Base-by-base conservation (phyloP, 2,888 invertebrate genomes). In the Chrysolina haemoptera region DNA sequence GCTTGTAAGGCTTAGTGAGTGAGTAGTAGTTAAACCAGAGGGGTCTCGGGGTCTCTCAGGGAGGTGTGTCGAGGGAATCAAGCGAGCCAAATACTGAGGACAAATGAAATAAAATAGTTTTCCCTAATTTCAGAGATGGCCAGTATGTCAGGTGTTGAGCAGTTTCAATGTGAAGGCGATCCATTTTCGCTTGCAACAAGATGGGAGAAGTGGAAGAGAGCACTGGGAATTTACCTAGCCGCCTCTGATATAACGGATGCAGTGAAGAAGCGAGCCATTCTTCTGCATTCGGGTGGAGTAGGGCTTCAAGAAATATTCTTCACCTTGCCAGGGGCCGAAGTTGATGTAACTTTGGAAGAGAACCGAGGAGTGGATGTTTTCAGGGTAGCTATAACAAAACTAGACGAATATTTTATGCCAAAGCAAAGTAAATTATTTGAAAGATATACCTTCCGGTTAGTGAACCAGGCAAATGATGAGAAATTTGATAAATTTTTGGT, bases 301-400 rank as follows among this genome's bases (percentile, higher is more conserved):
- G 71, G 67, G 11, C 72, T 83, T 0, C 84, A 83, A 75, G 82
- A 84, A 68, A 81, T 84, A 50, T 82, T 70, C 75, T 82, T 78
- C 55, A 84, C 81, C 69, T 55, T 82, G 35, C 83, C 83, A 11
- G 76, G 73, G 0, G 73, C 75, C 27, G 53, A 72, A 62, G 62
- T 64, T 12, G 62, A 59, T 16, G 41, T 18, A n/a, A 27, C 27
- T 27, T 27, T 27, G 27, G 64, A 76, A n/a, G 82, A 78, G 43
- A 70, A 63, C 11, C 48, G 62, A 46, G 66, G 22, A 43, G 43
- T 9, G 1, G 62, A 75, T 43, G 35, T 59, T 12, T 75, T 62
- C 40, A 12, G 16, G 55, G 65, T 68, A 20, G 77, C 77, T 16
- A 4, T 77, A 14, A 27, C 72, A 11, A 82, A 80, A 66, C 50